Evolutionary conservation across 1,140 invertebrate species (phyloP).

Genomic region (Pseudoatta argentina): DNA sequence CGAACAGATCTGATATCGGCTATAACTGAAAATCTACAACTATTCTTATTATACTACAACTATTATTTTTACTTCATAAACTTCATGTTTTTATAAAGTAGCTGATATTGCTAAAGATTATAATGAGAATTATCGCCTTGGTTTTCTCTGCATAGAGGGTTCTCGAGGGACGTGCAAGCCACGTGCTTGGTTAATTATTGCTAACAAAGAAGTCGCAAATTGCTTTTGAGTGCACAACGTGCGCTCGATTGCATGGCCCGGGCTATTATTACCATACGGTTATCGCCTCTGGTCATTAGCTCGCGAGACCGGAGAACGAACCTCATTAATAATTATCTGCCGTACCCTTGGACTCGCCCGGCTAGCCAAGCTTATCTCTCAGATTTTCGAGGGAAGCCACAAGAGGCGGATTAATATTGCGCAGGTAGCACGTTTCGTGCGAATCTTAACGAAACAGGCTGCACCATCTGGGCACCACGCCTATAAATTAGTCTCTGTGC

Average conservation of each 20-base stretch:
- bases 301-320: constrained; percentile 38
- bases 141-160: neutral
- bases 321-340: constrained; percentile 66
- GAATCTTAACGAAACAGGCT: constrained; percentile 61
- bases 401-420: constrained; percentile 59
- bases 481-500: constrained; percentile 50
- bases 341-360: constrained; percentile 54
- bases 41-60: no score
- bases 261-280: constrained; percentile 64
- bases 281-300: constrained; percentile 68
- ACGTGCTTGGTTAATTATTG: constrained; percentile 52
- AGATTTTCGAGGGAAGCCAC: constrained; percentile 44
- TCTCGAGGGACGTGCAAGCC: neutral
- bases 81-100: neutral
- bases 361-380: constrained; percentile 53
- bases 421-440: constrained; percentile 61
- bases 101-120: neutral
- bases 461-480: constrained; percentile 25
- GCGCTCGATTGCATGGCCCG: constrained; percentile 20
- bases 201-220: constrained; percentile 55
- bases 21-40: no score
- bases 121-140: neutral
- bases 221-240: constrained; percentile 35
- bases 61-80: neutral
- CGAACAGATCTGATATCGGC: no score